These are phyloP conservation scores for Falco cherrug DNA, from an alignment of 2,797 vertebrate genomes.

Conservation along the genomic window DNA sequence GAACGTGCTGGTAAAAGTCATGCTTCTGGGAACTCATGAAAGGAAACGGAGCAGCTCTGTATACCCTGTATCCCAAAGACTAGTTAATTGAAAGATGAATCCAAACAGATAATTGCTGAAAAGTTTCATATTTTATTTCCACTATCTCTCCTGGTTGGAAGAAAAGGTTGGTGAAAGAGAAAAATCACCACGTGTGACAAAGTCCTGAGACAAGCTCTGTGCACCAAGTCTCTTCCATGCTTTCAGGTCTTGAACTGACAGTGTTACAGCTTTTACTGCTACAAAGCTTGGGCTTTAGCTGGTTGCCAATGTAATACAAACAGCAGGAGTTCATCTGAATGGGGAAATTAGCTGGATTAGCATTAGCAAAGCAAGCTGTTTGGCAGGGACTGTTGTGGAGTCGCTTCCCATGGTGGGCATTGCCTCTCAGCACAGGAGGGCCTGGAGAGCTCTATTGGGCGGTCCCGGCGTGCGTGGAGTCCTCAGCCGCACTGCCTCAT, in stretches of 20 bases:
- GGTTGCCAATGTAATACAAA: neutral
- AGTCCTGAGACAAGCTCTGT: neutral
- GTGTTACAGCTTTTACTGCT: neutral
- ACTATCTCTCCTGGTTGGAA: neutral
- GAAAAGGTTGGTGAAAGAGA: neutral
- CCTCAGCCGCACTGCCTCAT: neutral
- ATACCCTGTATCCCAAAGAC: neutral
- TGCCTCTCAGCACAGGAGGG: neutral
- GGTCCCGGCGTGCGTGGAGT: accelerated
- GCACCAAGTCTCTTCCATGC: neutral
- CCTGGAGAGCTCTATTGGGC: neutral
- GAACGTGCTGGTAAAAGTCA: neutral
- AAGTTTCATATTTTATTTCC: neutral
- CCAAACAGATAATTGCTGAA: neutral
- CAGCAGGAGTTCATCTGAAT: neutral
- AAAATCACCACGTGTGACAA: neutral
- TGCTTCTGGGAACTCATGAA: neutral
- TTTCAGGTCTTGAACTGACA: neutral
- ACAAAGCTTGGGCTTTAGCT: neutral
- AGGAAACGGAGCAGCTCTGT: neutral
- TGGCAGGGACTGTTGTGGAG: neutral
- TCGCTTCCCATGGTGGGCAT: neutral
- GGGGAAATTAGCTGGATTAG: neutral
- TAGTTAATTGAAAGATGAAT: neutral
- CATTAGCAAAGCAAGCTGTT: neutral